Percentiles rank a stretch among this genome's conserved stretches.
Evolutionary conservation across 2,113 vertebrate genomes (phyloP).

Genomic region (Tilapia sparmanii): DNA sequence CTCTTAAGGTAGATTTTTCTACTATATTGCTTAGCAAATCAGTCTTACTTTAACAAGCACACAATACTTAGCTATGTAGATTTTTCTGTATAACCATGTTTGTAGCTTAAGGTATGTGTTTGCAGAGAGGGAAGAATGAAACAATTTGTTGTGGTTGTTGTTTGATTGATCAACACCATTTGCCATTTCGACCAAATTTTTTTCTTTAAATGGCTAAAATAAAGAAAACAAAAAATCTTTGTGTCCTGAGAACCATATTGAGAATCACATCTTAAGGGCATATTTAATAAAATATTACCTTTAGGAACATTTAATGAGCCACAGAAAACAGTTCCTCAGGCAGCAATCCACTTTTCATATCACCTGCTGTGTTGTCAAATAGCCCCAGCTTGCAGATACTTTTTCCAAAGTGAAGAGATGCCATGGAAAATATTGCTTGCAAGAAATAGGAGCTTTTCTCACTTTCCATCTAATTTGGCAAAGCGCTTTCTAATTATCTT

Average conservation of each 20-base stretch:
- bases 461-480: background rate
- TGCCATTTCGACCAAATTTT: background rate
- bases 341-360: conserved; percentile 1
- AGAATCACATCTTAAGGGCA: conserved; percentile 4
- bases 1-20: background rate
- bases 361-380: conserved; percentile 52
- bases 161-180: background rate
- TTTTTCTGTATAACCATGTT: background rate
- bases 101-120: background rate
- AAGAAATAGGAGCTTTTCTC: background rate
- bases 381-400: conserved; percentile 10
- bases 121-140: background rate
- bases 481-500: conserved; percentile 2
- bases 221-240: background rate
- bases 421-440: background rate
- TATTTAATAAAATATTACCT: conserved; percentile 17
- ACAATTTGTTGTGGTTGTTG: background rate
- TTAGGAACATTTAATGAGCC: conserved; percentile 9
- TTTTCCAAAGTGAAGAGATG: background rate
- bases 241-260: background rate
- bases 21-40: background rate
- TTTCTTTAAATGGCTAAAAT: background rate
- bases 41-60: background rate
- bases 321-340: conserved; percentile 16
- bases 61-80: background rate